Percentiles rank a stretch among this genome's conserved stretches.
Evolutionary conservation across 2,113 vertebrate species (phyloP).

Genomic region (Varanus komodoensis): DNA sequence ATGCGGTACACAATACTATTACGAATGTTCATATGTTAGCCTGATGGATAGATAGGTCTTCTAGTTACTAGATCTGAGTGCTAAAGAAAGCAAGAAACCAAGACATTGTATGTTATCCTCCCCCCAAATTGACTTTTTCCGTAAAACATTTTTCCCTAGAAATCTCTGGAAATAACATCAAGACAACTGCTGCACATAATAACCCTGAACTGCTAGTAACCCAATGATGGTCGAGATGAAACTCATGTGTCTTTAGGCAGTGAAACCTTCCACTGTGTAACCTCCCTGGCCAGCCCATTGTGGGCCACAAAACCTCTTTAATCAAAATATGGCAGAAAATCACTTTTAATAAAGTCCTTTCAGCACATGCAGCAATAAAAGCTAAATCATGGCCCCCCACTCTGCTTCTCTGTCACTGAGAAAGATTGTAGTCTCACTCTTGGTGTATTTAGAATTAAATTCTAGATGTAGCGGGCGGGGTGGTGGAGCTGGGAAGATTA

Average conservation of each 20-base stretch:
- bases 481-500: slow-evolving; percentile 22
- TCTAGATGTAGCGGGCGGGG: neutral
- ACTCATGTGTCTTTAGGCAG: neutral
- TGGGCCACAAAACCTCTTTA: slow-evolving; percentile 33
- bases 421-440: neutral
- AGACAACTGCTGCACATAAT: neutral
- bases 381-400: neutral
- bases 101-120: neutral
- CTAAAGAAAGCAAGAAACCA: neutral
- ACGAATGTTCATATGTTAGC: neutral
- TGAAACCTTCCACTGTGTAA: neutral
- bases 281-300: neutral
- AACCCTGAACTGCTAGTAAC: neutral
- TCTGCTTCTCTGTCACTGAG: neutral
- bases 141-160: neutral
- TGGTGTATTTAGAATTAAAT: neutral
- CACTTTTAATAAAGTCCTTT: slow-evolving; percentile 53
- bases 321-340: slow-evolving; percentile 35
- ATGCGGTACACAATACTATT: neutral
- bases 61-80: neutral
- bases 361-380: neutral
- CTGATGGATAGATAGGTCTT: neutral
- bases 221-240: neutral
- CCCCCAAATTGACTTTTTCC: no score
- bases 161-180: no score